These are phyloP conservation scores for Acanthisitta chloris DNA, from an alignment of 2,113 vertebrate genomes.

Conservation along the genomic window DNA sequence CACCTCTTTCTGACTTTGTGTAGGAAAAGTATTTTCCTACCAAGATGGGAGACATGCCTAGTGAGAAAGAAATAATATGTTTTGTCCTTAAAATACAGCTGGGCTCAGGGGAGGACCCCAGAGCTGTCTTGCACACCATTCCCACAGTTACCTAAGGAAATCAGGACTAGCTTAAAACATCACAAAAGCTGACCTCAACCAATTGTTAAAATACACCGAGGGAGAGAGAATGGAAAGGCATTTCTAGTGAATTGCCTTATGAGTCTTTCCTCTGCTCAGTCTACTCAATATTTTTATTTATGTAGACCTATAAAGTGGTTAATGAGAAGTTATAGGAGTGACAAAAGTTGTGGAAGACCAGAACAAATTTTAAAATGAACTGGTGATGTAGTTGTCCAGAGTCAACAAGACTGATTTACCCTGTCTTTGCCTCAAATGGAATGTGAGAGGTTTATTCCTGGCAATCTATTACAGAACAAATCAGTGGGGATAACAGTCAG, in stretches of 20 bases:
- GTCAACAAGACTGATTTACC: constrained; percentile 2
- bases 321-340: neutral
- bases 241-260: neutral
- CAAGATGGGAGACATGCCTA: neutral
- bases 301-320: neutral
- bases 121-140: neutral
- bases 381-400: neutral
- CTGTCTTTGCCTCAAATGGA: neutral
- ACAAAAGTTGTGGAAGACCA: neutral
- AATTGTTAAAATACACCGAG: neutral
- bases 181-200: neutral
- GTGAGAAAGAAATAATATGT: neutral
- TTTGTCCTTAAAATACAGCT: neutral
- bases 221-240: neutral
- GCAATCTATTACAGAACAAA: constrained; percentile 21
- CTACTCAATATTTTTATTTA: neutral
- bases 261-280: neutral
- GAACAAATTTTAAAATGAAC: neutral
- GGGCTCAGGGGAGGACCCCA: neutral
- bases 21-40: neutral
- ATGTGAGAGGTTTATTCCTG: neutral
- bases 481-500: constrained; percentile 29
- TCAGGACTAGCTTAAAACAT: neutral
- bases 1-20: neutral
- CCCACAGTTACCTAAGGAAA: neutral